Evolutionary conservation across 2,888 invertebrate species (phyloP).

Genomic region (Stenodema calcarata): DNA sequence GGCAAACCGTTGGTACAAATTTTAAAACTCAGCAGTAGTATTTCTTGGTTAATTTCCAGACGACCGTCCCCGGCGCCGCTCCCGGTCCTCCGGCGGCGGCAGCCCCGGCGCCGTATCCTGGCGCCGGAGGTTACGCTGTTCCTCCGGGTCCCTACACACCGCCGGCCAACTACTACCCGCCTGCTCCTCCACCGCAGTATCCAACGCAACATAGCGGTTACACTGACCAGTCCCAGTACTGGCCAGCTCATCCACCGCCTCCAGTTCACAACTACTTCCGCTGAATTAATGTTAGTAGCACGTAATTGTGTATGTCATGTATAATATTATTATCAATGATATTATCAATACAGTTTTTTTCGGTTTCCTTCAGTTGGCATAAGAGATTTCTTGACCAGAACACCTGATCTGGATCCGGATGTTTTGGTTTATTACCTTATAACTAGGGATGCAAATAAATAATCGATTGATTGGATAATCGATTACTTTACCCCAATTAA

Average conservation of each 20-base stretch:
- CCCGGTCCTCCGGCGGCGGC: not conserved
- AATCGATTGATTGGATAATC: too few species aligned
- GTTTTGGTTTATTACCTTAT: too few species aligned
- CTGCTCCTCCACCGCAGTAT: slow-evolving; percentile 21
- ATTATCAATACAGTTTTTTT: too few species aligned
- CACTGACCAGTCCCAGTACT: slow-evolving; percentile 46
- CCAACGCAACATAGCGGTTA: slow-evolving; percentile 21
- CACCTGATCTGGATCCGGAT: too few species aligned
- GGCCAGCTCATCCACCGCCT: slow-evolving; percentile 47
- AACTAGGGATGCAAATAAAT: too few species aligned
- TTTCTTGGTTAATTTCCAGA: not conserved
- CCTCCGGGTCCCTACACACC: slow-evolving; percentile 23
- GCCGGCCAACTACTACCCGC: slow-evolving; percentile 6
- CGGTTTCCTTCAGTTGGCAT: too few species aligned
- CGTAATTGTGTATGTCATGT: not conserved
- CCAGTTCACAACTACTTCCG: slow-evolving; percentile 37
- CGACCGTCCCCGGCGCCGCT: not conserved
- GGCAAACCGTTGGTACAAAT: not conserved
- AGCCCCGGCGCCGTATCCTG: not conserved
- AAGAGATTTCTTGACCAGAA: too few species aligned
- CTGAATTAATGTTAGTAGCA: not conserved
- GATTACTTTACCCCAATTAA: too few species aligned
- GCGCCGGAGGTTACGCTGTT: not conserved
- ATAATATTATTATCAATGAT: not conserved
- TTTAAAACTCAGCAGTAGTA: not conserved